phyloP scores from a whole-genome alignment of 1,140 invertebrate species.

The Leptoteleia sp. region DNA sequence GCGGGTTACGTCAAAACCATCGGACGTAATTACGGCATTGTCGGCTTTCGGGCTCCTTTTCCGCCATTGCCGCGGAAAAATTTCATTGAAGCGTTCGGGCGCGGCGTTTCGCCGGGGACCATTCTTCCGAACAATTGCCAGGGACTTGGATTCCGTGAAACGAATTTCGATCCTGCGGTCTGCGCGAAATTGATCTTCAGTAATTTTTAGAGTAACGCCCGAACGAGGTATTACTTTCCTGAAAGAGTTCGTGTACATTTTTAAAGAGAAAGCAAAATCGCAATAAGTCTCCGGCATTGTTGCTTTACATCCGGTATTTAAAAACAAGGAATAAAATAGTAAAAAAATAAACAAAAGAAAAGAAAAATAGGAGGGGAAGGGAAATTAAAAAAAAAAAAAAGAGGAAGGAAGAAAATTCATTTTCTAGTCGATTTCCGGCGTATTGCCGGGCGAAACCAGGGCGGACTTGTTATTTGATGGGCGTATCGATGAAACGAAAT shows the following conservation, averaged over 20 bases:
- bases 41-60: constrained; percentile 1
- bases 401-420: too few relatives aligned
- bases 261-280: constrained; percentile 18
- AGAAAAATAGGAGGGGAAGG: too few relatives aligned
- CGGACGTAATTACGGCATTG: constrained; percentile 3
- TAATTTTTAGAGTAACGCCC: constrained; percentile 31
- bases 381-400: too few relatives aligned
- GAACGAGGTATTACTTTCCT: constrained; percentile 14
- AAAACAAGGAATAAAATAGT: too few relatives aligned
- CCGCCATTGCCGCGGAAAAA: constrained; percentile 6
- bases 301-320: too few relatives aligned
- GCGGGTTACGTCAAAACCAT: background rate
- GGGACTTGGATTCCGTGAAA: constrained; percentile 21
- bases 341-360: too few relatives aligned
- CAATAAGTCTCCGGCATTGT: too few relatives aligned
- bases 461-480: too few relatives aligned
- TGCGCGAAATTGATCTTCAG: constrained; percentile 33
- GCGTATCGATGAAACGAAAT: background rate
- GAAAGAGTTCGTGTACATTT: constrained; percentile 19
- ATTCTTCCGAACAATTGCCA: constrained; percentile 35
- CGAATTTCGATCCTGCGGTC: constrained; percentile 21
- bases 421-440: too few relatives aligned
- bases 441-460: too few relatives aligned
- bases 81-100: constrained; percentile 13
- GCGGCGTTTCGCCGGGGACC: constrained; percentile 17